Conservation (phyloP, 2,888 invertebrate species). For the Leptinotarsa peninsularis region DNA sequence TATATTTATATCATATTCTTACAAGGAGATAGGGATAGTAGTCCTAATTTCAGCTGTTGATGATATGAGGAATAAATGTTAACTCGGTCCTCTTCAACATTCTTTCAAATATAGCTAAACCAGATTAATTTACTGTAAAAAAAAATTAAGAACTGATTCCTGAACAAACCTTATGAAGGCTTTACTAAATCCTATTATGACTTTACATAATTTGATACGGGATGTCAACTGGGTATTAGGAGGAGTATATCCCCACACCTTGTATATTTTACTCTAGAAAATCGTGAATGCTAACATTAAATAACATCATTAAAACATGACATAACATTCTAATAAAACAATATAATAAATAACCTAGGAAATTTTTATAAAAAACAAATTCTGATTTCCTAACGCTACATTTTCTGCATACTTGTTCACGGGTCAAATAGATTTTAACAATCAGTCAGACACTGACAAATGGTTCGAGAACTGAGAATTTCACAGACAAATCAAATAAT, state of each 20-base stretch:
- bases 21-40: not conserved
- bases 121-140: no score
- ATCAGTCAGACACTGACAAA: not conserved
- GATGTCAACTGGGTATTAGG: not conserved
- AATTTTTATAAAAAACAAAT: slow-evolving; percentile 46
- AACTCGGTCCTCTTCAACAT: not conserved
- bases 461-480: slow-evolving; percentile 18
- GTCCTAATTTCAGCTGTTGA: not conserved
- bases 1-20: not conserved
- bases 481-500: slow-evolving; percentile 9
- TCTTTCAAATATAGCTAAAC: no score
- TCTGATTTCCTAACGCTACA: slow-evolving; percentile 35
- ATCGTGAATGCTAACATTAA: slow-evolving; percentile 33
- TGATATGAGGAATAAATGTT: no score
- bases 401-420: slow-evolving; percentile 16
- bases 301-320: slow-evolving; percentile 49
- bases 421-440: not conserved
- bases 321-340: slow-evolving; percentile 45
- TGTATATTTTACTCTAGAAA: slow-evolving; percentile 29
- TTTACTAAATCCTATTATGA: no score
- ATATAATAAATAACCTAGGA: slow-evolving; percentile 46
- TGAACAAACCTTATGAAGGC: no score
- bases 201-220: not conserved
- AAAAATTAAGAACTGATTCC: no score
- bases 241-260: not conserved